These are phyloP conservation scores for Chydorus sphaericus DNA, from an alignment of 2,888 invertebrate species.

Conservation along the genomic window DNA sequence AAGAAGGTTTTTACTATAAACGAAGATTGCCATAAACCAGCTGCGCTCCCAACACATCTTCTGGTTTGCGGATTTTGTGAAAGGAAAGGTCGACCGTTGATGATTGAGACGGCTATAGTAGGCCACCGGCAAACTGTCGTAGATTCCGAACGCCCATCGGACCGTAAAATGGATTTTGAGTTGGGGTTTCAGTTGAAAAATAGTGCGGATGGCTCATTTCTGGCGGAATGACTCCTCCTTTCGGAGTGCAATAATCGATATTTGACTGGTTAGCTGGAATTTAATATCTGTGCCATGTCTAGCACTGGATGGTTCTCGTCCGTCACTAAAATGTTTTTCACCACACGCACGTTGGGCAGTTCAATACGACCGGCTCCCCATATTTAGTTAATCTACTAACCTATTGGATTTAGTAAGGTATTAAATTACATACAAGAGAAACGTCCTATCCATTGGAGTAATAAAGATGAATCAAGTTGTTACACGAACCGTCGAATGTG, in stretches of 20 bases:
- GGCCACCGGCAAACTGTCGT: constrained; percentile 49
- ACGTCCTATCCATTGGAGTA: constrained; percentile 50
- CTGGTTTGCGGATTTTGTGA: constrained; percentile 41
- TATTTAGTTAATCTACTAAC: too few species aligned
- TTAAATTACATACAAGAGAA: constrained; percentile 40
- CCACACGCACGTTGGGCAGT: constrained; percentile 24
- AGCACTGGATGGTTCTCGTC: constrained; percentile 22
- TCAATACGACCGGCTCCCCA: constrained; percentile 3
- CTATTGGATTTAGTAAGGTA: neutral
- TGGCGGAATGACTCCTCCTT: constrained; percentile 33
- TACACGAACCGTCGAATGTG: constrained; percentile 51
- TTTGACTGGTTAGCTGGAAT: constrained; percentile 22
- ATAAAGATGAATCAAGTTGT: constrained; percentile 44
- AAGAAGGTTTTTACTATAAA: constrained; percentile 48
- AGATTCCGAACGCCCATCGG: constrained; percentile 41
- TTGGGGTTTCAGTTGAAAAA: constrained; percentile 44
- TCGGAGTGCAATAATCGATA: constrained; percentile 38
- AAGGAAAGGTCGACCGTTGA: constrained; percentile 27
- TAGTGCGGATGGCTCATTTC: constrained; percentile 45
- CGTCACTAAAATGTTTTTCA: constrained; percentile 29
- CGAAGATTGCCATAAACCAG: constrained; percentile 58
- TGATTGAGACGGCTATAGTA: neutral
- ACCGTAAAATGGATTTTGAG: constrained; percentile 41
- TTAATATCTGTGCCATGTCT: constrained; percentile 33
- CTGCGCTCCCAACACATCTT: constrained; percentile 47